These are phyloP conservation scores for Agelaius tricolor DNA, from an alignment of 2,113 vertebrate species.

Conservation along the genomic window DNA sequence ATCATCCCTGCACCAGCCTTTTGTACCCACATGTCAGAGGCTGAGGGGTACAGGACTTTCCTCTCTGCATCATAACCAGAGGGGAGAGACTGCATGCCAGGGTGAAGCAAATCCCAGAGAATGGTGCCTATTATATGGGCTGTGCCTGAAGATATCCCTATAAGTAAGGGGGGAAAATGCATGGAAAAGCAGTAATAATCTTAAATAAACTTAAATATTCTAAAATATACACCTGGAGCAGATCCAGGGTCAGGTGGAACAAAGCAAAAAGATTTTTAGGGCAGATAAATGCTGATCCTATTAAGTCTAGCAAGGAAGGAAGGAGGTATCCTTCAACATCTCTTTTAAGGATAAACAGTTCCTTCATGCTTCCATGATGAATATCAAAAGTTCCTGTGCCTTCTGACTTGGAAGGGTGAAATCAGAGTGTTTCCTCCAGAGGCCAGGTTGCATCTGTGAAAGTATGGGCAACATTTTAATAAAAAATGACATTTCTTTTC, in stretches of 20 bases:
- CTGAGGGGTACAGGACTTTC: not conserved
- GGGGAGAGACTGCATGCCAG: not conserved
- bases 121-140: not conserved
- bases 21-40: not conserved
- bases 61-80: not conserved
- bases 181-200: not conserved
- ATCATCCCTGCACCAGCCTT: not conserved
- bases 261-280: not conserved
- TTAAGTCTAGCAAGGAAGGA: not conserved
- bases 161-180: not conserved
- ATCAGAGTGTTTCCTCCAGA: not conserved
- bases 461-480: not conserved
- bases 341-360: not conserved
- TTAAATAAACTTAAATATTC: not conserved
- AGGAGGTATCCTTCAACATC: not conserved
- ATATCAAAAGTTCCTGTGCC: rapidly evolving
- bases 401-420: not conserved
- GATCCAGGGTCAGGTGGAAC: not conserved
- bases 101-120: not conserved
- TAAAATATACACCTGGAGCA: not conserved
- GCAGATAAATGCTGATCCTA: not conserved
- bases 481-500: not conserved
- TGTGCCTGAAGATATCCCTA: not conserved
- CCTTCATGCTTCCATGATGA: rapidly evolving
- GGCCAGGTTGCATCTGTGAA: not conserved